Evolutionary conservation across 2,888 invertebrate genomes (phyloP), one percentile per base, ranked within the genome.

Genomic region (Cremastobaeus sp.): DNA sequence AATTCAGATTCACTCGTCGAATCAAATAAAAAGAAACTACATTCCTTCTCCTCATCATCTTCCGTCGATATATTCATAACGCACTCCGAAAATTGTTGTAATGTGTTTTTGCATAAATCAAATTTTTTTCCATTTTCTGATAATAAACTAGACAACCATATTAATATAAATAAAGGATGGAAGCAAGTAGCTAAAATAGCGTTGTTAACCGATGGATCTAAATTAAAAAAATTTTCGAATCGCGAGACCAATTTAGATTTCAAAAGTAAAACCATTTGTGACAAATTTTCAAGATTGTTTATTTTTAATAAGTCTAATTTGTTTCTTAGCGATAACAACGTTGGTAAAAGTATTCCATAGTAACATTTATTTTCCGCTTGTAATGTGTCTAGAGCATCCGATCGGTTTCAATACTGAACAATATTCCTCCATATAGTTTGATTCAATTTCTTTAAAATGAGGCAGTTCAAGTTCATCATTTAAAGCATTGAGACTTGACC

Each of bases 181-280:
- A 50, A 50, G 14, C 35, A 50, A 50, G 35, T 6, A 20, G 35
- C 50, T 12, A 50, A 20, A 11, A 50, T 35, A 20, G 50, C 32
- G 30, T 17, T 32, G 4, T 48, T 32, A n/a, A 4, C 9, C n/a
- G 2, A 1, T 17, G 18, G 9, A 18, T 48, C 17, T 3, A 48
- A n/a, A 18, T 48, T 11, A 30, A 48, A 48, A 17, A 17, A 48
- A 32, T 6, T 3, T 12, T 28, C 3, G n/a, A 45, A 45, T 45
- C 45, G 2, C n/a, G n/a, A n/a, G n/a, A n/a, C n/a, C n/a, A n/a
- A n/a, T n/a, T n/a, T n/a, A n/a, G n/a, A n/a, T n/a, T n/a, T n/a
- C n/a, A n/a, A n/a, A n/a, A n/a, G n/a, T n/a, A n/a, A n/a, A n/a
- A n/a, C n/a, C n/a, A n/a, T n/a, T n/a, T n/a, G n/a, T n/a, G n/a